Base-by-base conservation (phyloP, 1,140 invertebrate genomes). In the Homalodisca vitripennis region DNA sequence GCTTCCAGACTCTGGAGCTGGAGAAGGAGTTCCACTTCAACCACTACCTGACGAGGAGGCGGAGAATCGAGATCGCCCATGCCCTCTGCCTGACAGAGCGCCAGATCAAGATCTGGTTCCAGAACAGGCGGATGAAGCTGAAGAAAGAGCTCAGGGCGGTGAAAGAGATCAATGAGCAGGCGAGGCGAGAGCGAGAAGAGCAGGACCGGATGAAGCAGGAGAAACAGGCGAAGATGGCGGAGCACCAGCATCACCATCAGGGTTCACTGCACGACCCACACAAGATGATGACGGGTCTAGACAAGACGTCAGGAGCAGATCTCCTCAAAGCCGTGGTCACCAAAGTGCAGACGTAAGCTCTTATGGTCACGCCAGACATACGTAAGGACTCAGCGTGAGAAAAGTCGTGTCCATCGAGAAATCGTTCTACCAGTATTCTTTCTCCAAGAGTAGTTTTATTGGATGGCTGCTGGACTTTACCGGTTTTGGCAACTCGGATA, bases 21-120 rank as follows among this genome's bases (percentile, higher is more conserved):
- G 97, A 99, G 81, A 99, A 98, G 82, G 97, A 98, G 84, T 98
- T 98, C 81, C 96, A 98, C 80, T 98, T 97, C 83, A 98, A 98
- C 82, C 94, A 97, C 77, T 98, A 98, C 82, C 86, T 98, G 79
- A 98, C 96, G 74, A 86, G 95, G 78, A 87, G 95, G 79, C 88
- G 96, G 79, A 88, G 96, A 82, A 98, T 98, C 84, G 96, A 98
- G 82, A 97, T 98, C 74, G 95, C 95, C 12, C 95, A 98, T 81
- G 94, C 95, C 32, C 87, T 98, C 14, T 97, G 95, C 80, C 86
- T 98, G 60, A 98, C 95, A 69, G 96, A 98, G 82, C 85, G 96
- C 73, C 96, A 98, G 83, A 97, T 97, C 77, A 97, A 97, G 84
- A 97, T 97, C 77, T 97, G 95, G 95, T 97, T 97, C 82, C 95